These are phyloP conservation scores for Ctenochaetus hawaiiensis DNA, from an alignment of 2,797 vertebrate species.

Conservation along the genomic window DNA sequence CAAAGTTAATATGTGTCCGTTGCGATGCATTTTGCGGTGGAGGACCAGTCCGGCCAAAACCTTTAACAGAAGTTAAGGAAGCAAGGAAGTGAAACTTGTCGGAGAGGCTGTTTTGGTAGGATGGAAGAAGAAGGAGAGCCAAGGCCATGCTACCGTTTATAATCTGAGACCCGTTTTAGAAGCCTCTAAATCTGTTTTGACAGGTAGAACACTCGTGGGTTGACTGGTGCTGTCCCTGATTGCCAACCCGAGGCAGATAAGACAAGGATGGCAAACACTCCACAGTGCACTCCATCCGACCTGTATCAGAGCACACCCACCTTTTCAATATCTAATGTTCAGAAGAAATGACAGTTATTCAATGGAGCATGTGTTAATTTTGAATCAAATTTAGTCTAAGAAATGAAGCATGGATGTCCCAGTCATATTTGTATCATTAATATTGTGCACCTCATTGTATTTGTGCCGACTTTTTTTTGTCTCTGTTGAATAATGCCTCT, in stretches of 20 bases:
- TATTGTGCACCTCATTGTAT: neutral
- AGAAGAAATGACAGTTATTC: neutral
- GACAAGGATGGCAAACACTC: slow-evolving; percentile 36
- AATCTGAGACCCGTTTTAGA: slow-evolving; percentile 56
- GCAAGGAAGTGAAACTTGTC: slow-evolving; percentile 17
- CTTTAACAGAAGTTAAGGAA: slow-evolving; percentile 8
- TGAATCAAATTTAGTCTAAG: neutral
- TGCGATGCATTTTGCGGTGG: slow-evolving; percentile 12
- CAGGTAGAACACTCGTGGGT: slow-evolving; percentile 62
- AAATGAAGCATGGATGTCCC: neutral
- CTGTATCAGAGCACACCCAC: neutral
- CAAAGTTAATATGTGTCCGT: slow-evolving; percentile 38
- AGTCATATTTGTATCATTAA: neutral
- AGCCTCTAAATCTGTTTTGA: slow-evolving; percentile 69
- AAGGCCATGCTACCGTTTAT: slow-evolving; percentile 45
- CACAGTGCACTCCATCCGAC: slow-evolving; percentile 6
- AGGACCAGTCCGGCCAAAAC: neutral
- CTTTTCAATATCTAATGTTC: slow-evolving; percentile 11
- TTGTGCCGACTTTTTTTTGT: neutral
- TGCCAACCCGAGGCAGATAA: slow-evolving; percentile 42
- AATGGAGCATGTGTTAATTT: slow-evolving; percentile 6
- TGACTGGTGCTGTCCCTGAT: slow-evolving; percentile 45
- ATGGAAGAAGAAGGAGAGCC: slow-evolving; percentile 21
- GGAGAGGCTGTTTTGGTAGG: neutral
- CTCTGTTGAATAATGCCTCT: neutral